These are phyloP conservation scores for Cyclura pinguis DNA, from an alignment of 2,797 vertebrate genomes.

Conservation along the genomic window DNA sequence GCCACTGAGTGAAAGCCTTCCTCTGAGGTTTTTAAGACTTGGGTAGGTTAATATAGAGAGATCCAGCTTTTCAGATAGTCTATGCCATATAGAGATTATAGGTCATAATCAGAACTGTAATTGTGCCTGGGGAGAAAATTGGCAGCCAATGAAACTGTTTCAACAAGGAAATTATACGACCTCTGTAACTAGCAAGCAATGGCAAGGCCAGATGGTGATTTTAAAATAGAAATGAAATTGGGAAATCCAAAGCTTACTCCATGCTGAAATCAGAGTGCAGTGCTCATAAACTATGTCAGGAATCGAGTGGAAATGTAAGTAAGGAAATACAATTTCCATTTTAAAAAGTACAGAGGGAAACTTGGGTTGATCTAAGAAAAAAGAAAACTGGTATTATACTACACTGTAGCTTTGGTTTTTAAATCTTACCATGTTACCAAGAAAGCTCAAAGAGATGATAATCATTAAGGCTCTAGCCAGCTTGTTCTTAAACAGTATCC, in stretches of 20 bases:
- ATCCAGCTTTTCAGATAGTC: background rate
- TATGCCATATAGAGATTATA: background rate
- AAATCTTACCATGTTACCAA: background rate
- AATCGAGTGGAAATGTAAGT: background rate
- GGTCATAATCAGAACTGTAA: background rate
- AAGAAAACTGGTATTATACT: background rate
- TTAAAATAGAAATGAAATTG: background rate
- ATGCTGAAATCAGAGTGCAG: background rate
- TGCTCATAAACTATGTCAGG: background rate
- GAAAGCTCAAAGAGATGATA: background rate
- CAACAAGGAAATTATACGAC: no score
- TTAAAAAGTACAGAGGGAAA: background rate
- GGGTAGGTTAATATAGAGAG: background rate
- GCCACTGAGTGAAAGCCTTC: no score
- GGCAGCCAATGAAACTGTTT: background rate
- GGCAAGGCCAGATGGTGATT: no score
- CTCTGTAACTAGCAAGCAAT: no score
- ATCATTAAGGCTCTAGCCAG: background rate
- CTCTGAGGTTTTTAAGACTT: no score
- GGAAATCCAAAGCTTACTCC: background rate
- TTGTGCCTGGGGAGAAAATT: background rate
- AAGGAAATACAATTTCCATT: background rate
- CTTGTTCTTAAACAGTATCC: no score
- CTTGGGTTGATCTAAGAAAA: background rate
- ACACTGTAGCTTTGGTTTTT: no score